Evolutionary conservation across 2,888 invertebrate genomes (phyloP), one percentile per base, ranked within the genome.

Genomic region (Acleris sparsana): DNA sequence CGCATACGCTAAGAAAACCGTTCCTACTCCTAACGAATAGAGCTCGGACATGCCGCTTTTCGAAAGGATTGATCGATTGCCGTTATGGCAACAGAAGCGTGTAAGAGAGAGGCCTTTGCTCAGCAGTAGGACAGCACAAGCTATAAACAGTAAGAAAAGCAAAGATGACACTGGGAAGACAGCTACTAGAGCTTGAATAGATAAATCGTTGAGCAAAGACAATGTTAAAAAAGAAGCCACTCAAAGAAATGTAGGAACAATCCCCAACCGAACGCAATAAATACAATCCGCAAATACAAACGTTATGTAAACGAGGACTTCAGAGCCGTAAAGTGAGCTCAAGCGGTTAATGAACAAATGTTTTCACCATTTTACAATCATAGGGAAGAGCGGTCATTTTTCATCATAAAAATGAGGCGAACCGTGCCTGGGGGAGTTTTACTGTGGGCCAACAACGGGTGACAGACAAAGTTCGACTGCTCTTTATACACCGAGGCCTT

Each of bases 381-480:
- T 76, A 79, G 77, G 73, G 71, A 61, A 70, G 72, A 72, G 68
- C 73, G 80, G 82, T 80, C 81, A 87, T 88, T 88, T 89, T 87
- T 88, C 85, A 84, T 86, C 81, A 80, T 86, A 86, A 88, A 85
- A 88, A 83, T 81, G 78, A 75, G 71, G 68, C 73, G 74, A 75
- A 75, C 71, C 73, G 67, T 72, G 70, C 75, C 77, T 73, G 69
- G 79, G 80, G 80, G 78, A 76, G 71, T 81, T 84, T 84, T 84
- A 83, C 82, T 84, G 80, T 83, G 69, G 74, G 64, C 67, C 74
- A 78, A 79, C 79, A 79, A 79, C 80, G 77, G 79, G 76, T 79
- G 84, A 81, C 84, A 80, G 84, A 77, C 82, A 80, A 86, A 86
- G 80, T 86, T 85, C 80, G 79, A 75, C 79, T 84, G 84, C 80